phyloP scores from a whole-genome alignment of 2,113 vertebrate species.

The Tychaedon coryphoeus region DNA sequence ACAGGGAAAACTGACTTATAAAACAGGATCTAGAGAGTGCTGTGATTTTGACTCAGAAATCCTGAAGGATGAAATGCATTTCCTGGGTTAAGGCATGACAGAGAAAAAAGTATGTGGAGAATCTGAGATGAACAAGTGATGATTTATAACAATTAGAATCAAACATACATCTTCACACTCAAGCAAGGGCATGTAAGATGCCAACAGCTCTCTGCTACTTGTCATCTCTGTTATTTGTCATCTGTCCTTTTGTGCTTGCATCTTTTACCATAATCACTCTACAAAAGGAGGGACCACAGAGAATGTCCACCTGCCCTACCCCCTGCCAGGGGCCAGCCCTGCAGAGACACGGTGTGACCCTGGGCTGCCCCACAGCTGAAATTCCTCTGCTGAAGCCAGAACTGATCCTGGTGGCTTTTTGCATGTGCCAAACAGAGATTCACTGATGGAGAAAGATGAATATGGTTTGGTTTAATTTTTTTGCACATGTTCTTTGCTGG shows the following conservation, averaged over 20 bases:
- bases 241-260: not conserved
- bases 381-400: not conserved
- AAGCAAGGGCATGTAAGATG: not conserved
- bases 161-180: not conserved
- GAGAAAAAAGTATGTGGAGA: not conserved
- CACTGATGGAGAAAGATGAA: rapidly evolving
- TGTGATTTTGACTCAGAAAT: not conserved
- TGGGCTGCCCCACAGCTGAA: not conserved
- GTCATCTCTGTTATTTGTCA: not conserved
- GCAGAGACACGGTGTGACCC: rapidly evolving
- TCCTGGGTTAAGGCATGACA: not conserved
- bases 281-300: not conserved
- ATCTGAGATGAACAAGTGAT: rapidly evolving
- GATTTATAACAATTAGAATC: not conserved
- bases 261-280: not conserved
- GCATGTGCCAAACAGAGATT: not conserved
- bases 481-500: not conserved
- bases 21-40: not conserved
- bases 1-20: not conserved
- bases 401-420: not conserved
- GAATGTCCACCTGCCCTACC: not conserved
- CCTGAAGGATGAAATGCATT: not conserved
- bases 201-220: not conserved
- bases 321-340: not conserved
- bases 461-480: not conserved